Evolutionary conservation across 2,113 vertebrate genomes (phyloP).

Genomic region (Lamprologus sp.): DNA sequence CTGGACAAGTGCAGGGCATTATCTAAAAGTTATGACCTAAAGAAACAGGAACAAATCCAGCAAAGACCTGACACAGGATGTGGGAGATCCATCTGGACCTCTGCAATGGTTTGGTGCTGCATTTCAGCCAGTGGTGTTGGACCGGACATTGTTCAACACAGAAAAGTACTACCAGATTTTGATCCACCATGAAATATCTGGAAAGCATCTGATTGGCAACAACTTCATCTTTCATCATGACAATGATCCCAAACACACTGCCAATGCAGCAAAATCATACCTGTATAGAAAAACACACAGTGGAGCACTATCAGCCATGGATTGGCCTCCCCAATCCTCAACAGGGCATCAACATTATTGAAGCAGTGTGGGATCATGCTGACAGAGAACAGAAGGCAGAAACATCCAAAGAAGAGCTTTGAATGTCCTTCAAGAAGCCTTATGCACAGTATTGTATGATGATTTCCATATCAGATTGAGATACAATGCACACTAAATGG

Average conservation of each 20-base stretch:
- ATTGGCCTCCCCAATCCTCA: neutral
- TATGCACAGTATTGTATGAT: neutral
- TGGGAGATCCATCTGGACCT: neutral
- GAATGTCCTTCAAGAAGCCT: neutral
- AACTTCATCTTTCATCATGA: neutral
- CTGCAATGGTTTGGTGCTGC: neutral
- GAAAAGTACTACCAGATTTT: neutral
- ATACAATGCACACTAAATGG: neutral
- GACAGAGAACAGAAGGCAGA: neutral
- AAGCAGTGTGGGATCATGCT: neutral
- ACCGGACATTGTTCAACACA: neutral
- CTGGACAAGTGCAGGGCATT: neutral
- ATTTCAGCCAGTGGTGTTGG: neutral
- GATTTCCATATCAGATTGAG: neutral
- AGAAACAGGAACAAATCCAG: neutral
- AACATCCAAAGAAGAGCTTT: neutral
- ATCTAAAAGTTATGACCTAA: neutral
- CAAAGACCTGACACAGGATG: neutral
- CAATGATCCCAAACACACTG: neutral
- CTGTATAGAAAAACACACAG: neutral
- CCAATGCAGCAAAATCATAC: neutral
- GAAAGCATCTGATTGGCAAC: neutral
- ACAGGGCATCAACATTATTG: neutral
- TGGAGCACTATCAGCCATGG: neutral
- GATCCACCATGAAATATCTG: neutral